Evolutionary conservation across 2,113 vertebrate genomes (phyloP), one percentile per base, ranked within the genome.

Genomic region (Rhinolophus ferrumequinum): DNA sequence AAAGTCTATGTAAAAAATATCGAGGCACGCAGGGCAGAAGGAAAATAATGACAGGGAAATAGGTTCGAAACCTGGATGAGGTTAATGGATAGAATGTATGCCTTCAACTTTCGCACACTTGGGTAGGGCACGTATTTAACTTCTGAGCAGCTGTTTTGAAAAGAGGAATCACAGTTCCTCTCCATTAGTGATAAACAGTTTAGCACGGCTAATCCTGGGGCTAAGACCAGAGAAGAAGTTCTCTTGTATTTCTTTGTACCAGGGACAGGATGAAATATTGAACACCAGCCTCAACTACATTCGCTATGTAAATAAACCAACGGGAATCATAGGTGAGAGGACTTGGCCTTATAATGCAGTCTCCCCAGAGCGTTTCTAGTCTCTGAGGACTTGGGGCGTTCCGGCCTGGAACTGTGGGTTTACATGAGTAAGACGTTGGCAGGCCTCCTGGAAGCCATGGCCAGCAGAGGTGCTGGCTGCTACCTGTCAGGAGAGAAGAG

Each of bases 31-130:
- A 84, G 28, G 35, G 15, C 15, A 47, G 88, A 88, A 84, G 24
- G 84, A 88, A 79, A 92, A 96, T 12, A 76, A n/a, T n/a, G 11
- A 38, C n/a, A 38, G 24, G 58, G 16, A 84, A 94, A 84, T 84
- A 67, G 66, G 9, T 87, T 82, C 2, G 5, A 72, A 77, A 70
- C 24, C 41, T 64, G 19, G 16, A 41, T 72, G 35, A 82, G 38
- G 44, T 50, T 80, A 85, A 33, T 62, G n/a, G 70, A 28, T 60
- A 54, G 67, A 91, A 72, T 30, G 56, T 93, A 30, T 67, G 60
- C 54, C n/a, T 88, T 73, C 60, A 75, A 72, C 6, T 44, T 79
- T 50, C 69, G n/a, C 12, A 81, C 28, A 13, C 19, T 60, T 60
- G 22, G 44, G 24, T 72, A 60, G 16, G 11, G 24, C 12, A n/a